Base-by-base conservation (phyloP, 2,113 vertebrate species). In the Sturnus vulgaris region DNA sequence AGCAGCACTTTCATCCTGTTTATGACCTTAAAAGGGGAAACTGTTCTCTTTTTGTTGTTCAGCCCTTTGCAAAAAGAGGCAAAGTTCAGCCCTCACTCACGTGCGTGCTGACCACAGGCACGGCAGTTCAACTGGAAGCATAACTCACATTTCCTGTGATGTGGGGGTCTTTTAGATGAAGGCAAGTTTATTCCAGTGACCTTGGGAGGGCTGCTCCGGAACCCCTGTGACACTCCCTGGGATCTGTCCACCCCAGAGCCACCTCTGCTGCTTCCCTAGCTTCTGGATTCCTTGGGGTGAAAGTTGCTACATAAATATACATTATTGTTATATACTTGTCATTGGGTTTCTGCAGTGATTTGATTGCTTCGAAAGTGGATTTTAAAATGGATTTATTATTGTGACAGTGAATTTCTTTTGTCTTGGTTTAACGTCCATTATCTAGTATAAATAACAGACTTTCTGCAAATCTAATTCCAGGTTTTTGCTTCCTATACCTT, bases 1-100 rank as follows among this genome's bases (percentile, higher is more conserved):
- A 88, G 86, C 86, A 95, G 72, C 72, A 73, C 77, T 92, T 96
- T 70, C 89, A 93, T 95, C 89, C 91, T 91, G 86, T 92, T 95
- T 91, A 39, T 92, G 69, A 82, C 86, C 73, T 91, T 92, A 95
- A 86, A 92, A 92, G 83, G 91, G 95, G 87, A 93, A 96, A 87
- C 65, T 49, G 79, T 31, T 25, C 64, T 31, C 33, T 40, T 76
- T 72, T 28, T 69, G 16, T 73, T 70, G 60, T 81, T 78, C 10
- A 24, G 20, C 56, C 60, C 56, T 91, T 71, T 89, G 61, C 72
- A 86, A 81, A 95, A 50, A 81, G 64, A 95, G 76, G 52, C 91
- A 92, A 93, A 93, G 95, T 94, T 97, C 90, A 95, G 60, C 80
- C 64, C 83, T 71, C 72, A 37, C 24, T 71, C 88, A 55, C 3